phyloP scores from a whole-genome alignment of 1,140 invertebrate genomes.

The Paralvinella palmiformis region DNA sequence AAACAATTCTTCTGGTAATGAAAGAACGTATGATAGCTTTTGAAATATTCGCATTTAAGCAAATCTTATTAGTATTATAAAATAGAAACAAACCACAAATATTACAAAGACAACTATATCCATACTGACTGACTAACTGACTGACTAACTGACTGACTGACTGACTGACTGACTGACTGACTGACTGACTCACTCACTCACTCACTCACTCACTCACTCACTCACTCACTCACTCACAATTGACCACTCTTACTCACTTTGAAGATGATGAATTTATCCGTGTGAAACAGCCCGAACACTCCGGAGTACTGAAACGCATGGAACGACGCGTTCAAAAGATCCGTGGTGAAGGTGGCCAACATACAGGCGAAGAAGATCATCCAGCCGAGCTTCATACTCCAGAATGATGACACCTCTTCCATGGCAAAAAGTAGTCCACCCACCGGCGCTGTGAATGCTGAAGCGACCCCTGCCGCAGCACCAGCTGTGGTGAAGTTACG shows the following conservation, averaged over 20 bases:
- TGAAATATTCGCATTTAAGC: no score
- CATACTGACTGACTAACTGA: no score
- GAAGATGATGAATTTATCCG: slow-evolving; percentile 21
- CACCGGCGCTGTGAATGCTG: slow-evolving; percentile 94
- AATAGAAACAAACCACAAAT: no score
- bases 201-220: no score
- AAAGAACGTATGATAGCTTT: no score
- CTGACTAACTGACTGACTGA: no score
- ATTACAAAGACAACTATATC: no score
- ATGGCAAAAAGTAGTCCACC: slow-evolving; percentile 94
- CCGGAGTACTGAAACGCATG: slow-evolving; percentile 26
- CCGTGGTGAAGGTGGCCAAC: slow-evolving; percentile 33
- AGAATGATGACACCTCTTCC: slow-evolving; percentile 66
- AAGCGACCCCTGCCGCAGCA: slow-evolving; percentile 87
- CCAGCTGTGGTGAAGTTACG: slow-evolving; percentile 96
- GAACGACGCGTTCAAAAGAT: slow-evolving; percentile 32
- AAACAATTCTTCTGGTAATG: no score
- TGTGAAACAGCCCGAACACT: slow-evolving; percentile 29
- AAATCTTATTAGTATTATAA: no score
- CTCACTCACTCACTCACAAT: no score
- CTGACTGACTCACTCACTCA: no score
- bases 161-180: no score
- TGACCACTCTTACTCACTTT: slow-evolving; percentile 9
- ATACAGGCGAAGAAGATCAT: slow-evolving; percentile 40
- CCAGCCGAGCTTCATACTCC: slow-evolving; percentile 33